Base-by-base conservation (phyloP, 2,113 vertebrate genomes). In the Synodontis membranacea region DNA sequence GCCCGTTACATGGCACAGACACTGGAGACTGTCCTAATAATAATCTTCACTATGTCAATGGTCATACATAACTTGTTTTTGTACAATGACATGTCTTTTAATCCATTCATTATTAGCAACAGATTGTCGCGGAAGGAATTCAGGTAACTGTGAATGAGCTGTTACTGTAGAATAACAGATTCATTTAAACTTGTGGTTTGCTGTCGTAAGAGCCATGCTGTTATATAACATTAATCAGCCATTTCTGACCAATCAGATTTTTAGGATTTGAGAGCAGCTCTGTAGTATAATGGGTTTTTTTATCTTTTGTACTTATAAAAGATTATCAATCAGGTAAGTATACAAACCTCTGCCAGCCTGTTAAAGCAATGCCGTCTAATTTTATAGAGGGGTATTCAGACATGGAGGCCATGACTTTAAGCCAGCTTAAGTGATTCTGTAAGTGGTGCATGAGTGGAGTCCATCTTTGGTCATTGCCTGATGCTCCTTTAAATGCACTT, bases 401-500 rank as follows among this genome's bases (percentile, higher is more conserved):
- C 92, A 95, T 88, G 0, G 87, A 75, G 34, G 88, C 50, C 12
- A 95, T 92, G 82, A 96, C 93, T 84, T 93, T 89, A 64, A 95
- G 90, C 96, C 95, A 96, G 80, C 89, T 88, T 82, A 94, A 86
- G 86, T 96, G 95, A 92, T 96, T 96, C 0, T 93, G 89, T 83
- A 96, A 89, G 91, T 96, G 95, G 62, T 87, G 68, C 80, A 86
- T 64, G 0, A 96, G 83, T 0, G 95, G 95, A 1, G 96, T 93
- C 95, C 93, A 95, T 19, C 50, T 86, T 90, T 95, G 94, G 0
- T 91, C 88, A 0, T 91, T 89, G 1, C 90, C 93, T 0, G 95
- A 94, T 5, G 95, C 93, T 60, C 96, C 95, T 90, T 96, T 96
- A 91, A 96, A 96, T 80, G 96, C 94, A 0, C 95, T 96, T 44